Evolutionary conservation across 2,113 vertebrate species (phyloP).

Genomic region (Nerophis ophidion): DNA sequence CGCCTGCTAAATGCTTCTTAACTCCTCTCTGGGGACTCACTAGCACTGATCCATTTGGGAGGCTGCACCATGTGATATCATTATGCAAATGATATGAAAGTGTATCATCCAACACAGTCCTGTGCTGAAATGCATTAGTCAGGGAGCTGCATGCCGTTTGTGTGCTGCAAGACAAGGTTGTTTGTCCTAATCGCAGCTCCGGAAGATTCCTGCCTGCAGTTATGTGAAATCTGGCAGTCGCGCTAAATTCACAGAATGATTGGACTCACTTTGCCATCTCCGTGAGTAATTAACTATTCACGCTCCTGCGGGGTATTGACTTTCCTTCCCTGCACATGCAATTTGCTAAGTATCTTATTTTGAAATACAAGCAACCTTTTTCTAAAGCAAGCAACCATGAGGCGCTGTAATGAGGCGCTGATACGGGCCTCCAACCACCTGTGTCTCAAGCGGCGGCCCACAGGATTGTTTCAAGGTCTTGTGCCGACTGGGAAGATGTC

Average conservation of each 20-base stretch:
- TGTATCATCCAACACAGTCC: neutral
- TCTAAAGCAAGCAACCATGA: slow-evolving; percentile 55
- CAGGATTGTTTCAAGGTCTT: slow-evolving; percentile 21
- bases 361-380: slow-evolving; percentile 39
- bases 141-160: slow-evolving; percentile 39
- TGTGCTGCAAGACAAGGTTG: slow-evolving; percentile 51
- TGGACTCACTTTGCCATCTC: slow-evolving; percentile 26
- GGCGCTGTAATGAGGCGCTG: slow-evolving; percentile 26
- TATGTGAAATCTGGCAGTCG: slow-evolving; percentile 61
- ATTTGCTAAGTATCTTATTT: slow-evolving; percentile 39
- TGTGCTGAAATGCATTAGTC: slow-evolving; percentile 43
- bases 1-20: slow-evolving; percentile 24
- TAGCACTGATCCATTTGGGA: neutral
- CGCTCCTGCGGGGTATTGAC: slow-evolving; percentile 69
- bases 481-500: no score
- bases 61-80: neutral
- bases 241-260: slow-evolving; percentile 44
- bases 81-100: neutral
- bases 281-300: slow-evolving; percentile 65
- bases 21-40: slow-evolving; percentile 29
- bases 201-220: slow-evolving; percentile 59
- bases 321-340: slow-evolving; percentile 59
- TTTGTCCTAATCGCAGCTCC: slow-evolving; percentile 61
- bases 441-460: slow-evolving; percentile 29
- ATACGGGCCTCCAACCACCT: slow-evolving; percentile 38